Base-by-base conservation (phyloP, 1,140 invertebrate genomes). In the Sycophaga agraensis region DNA sequence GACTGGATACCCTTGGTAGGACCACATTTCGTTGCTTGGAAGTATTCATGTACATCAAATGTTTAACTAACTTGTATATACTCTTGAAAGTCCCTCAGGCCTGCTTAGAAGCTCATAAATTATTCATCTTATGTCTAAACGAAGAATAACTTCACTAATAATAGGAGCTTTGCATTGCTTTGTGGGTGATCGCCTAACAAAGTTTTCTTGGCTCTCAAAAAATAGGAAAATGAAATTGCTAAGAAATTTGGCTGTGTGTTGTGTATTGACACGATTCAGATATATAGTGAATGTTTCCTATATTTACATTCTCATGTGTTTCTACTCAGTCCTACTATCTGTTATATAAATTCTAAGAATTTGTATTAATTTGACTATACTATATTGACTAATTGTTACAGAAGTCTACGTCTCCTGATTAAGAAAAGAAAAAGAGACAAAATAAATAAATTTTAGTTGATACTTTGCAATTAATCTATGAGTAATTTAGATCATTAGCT, bases 341-440 rank as follows among this genome's bases (percentile, higher is more conserved):
- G 6, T 35, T 40, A 19, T 31, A 17, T 40, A 39, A 49, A 40
- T 34, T 39, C 5, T 17, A 37, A 43, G 34, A 4, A 49, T 67
- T 34, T 51, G 57, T 28, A 22, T 64, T 60, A 54, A 62, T 65
- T 66, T 22, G 17, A 59, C 42, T 65, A 71, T 45, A 14, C 55
- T 75, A 74, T 73, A 76, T 75, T 73, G 71, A 76, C 70, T 74
- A 72, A 66, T 62, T 35, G 39, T 59, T 70, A 68, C 48, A 65
- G 49, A 71, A 73, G 69, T 63, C 66, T 68, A 71, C 63, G 54
- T 48, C 39, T 26, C 49, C 68, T 68, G 61, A 21, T 70, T 71
- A 68, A 73, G 68, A 74, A 48, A 26, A 22, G 7, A 37, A 21
- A 42, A 11, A 50, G 34, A 31, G 34, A 40, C 16, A 16, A 55